phyloP scores from a whole-genome alignment of 2,113 vertebrate genomes.

The Tupaia tana region DNA sequence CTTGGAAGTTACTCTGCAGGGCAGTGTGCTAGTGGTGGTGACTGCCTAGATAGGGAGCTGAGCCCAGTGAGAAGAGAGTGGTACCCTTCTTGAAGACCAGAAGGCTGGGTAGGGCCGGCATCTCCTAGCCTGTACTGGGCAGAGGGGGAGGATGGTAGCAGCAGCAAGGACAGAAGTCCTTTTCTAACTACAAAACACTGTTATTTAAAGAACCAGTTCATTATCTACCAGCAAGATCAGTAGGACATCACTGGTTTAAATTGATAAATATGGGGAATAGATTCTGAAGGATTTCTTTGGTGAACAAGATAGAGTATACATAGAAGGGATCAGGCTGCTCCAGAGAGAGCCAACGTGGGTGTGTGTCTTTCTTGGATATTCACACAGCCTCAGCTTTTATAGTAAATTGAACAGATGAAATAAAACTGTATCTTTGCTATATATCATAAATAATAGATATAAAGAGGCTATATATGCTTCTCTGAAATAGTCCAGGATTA shows the following conservation, averaged over 20 bases:
- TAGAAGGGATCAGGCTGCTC: background rate
- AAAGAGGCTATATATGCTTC: background rate
- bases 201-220: background rate
- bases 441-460: background rate
- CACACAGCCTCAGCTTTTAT: background rate
- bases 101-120: too few relatives aligned
- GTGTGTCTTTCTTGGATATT: background rate
- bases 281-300: background rate
- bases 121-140: too few relatives aligned
- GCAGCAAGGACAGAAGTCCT: background rate
- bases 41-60: background rate
- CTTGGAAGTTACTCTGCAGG: background rate
- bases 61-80: background rate
- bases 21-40: background rate
- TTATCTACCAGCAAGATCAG: background rate
- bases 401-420: background rate
- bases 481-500: slow-evolving; percentile 19
- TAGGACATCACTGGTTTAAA: background rate
- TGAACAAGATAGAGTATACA: background rate
- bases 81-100: too few relatives aligned
- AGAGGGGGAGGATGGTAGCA: background rate
- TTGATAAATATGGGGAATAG: background rate
- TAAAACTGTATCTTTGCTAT: background rate
- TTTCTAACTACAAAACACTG: background rate
- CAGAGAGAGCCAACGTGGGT: background rate